phyloP scores from a whole-genome alignment of 2,888 invertebrate genomes.

The Morpho achilles region DNA sequence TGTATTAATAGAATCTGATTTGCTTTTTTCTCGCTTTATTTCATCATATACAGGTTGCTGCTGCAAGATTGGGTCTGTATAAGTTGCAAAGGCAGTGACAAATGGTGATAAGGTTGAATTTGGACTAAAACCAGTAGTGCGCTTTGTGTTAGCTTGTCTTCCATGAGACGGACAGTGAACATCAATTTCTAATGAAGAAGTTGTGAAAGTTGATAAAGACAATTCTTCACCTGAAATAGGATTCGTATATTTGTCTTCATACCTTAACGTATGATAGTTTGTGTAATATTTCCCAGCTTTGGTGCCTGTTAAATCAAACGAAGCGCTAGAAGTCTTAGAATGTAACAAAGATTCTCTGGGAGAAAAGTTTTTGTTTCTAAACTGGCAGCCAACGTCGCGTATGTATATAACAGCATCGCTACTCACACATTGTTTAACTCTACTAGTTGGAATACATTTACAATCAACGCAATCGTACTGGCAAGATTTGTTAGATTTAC shows the following conservation, averaged over 20 bases:
- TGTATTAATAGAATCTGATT: constrained; percentile 9
- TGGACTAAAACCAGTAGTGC: constrained; percentile 39
- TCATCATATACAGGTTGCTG: constrained; percentile 19
- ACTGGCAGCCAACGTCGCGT: constrained; percentile 69
- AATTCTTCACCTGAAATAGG: constrained; percentile 35
- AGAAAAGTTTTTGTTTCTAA: constrained; percentile 42
- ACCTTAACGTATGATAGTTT: constrained; percentile 47
- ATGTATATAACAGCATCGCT: constrained; percentile 56
- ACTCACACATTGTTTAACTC: constrained; percentile 13
- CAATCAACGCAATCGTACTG: constrained; percentile 46
- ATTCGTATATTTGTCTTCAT: constrained; percentile 54
- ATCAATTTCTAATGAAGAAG: constrained; percentile 43
- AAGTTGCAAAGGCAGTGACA: constrained; percentile 38
- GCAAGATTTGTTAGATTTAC: constrained; percentile 54
- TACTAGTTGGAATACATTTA: constrained; percentile 27
- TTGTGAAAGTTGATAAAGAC: constrained; percentile 40
- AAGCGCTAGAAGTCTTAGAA: constrained; percentile 45
- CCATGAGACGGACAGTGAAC: constrained; percentile 46
- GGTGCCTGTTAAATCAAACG: constrained; percentile 40
- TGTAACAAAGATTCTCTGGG: constrained; percentile 38
- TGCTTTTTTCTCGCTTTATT: constrained; percentile 6
- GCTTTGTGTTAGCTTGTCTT: constrained; percentile 22
- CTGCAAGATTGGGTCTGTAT: constrained; percentile 24
- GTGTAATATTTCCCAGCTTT: constrained; percentile 43
- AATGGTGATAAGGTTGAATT: constrained; percentile 36